Conservation (phyloP, 2,797 vertebrate species). For the Sylvilagus floridanus region DNA sequence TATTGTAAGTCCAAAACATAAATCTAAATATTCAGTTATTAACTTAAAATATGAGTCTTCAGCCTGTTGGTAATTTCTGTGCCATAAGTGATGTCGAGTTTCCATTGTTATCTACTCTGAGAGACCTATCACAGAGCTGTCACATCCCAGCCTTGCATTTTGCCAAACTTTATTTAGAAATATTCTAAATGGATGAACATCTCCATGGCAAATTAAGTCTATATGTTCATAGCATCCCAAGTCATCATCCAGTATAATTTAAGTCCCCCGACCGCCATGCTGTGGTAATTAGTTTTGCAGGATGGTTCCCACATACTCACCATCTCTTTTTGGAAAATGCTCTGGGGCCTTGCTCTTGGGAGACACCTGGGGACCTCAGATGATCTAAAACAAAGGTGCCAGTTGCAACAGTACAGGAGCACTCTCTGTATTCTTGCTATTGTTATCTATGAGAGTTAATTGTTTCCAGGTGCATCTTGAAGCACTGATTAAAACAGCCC, state of each 20-base stretch:
- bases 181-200: slow-evolving; percentile 47
- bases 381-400: background rate
- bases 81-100: slow-evolving; percentile 22
- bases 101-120: slow-evolving; percentile 60
- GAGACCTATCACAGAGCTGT: slow-evolving; percentile 68
- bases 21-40: slow-evolving; percentile 65
- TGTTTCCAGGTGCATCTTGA: slow-evolving; percentile 63
- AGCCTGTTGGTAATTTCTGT: slow-evolving; percentile 62
- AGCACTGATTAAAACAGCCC: slow-evolving; percentile 43
- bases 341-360: background rate
- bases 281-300: background rate
- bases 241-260: background rate
- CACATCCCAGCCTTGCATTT: slow-evolving; percentile 54
- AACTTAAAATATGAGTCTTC: slow-evolving; percentile 66
- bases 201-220: slow-evolving; percentile 16
- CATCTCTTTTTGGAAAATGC: background rate
- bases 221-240: background rate
- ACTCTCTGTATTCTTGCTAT: background rate
- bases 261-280: background rate
- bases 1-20: slow-evolving; percentile 57
- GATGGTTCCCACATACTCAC: background rate
- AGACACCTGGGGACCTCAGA: background rate
- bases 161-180: slow-evolving; percentile 63
- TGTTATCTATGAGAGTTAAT: slow-evolving; percentile 12
- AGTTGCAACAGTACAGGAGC: background rate